Conservation (phyloP, 2,113 vertebrate species). For the Helogale parvula region DNA sequence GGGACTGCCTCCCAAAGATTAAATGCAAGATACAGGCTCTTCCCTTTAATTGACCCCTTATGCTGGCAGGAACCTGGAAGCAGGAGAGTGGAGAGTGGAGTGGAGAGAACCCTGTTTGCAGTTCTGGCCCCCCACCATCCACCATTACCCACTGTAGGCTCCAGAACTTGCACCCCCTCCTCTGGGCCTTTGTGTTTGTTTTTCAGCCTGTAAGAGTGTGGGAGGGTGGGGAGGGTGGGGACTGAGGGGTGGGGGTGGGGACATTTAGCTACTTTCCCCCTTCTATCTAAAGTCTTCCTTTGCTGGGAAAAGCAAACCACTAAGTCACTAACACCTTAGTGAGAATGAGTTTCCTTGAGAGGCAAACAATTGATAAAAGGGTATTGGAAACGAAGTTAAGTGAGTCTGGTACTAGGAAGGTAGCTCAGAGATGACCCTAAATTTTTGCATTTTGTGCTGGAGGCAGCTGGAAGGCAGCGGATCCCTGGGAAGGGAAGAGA, state of each 20-base stretch:
- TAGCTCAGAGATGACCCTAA: not conserved
- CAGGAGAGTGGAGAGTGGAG: not conserved
- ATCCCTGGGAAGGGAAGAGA: not conserved
- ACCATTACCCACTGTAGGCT: not conserved
- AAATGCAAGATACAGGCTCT: not conserved
- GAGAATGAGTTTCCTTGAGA: constrained; percentile 46
- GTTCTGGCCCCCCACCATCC: not conserved
- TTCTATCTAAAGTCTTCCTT: not conserved
- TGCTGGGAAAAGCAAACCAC: not conserved
- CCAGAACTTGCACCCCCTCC: not conserved
- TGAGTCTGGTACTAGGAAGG: not conserved
- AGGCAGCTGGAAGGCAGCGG: not conserved
- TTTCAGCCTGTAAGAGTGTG: not conserved
- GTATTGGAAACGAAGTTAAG: not conserved
- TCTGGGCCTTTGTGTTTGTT: not conserved
- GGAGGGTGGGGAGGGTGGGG: not conserved
- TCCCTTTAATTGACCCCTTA: not conserved
- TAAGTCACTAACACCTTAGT: constrained; percentile 41
- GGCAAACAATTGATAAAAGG: not conserved
- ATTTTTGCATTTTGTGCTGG: not conserved
- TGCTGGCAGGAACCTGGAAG: not conserved
- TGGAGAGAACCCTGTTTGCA: not conserved
- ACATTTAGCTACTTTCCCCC: not conserved
- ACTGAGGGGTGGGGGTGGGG: fast-evolving
- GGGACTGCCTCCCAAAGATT: not conserved